Evolutionary conservation across 2,113 vertebrate genomes (phyloP).

Genomic region (Psittacus erithacus): DNA sequence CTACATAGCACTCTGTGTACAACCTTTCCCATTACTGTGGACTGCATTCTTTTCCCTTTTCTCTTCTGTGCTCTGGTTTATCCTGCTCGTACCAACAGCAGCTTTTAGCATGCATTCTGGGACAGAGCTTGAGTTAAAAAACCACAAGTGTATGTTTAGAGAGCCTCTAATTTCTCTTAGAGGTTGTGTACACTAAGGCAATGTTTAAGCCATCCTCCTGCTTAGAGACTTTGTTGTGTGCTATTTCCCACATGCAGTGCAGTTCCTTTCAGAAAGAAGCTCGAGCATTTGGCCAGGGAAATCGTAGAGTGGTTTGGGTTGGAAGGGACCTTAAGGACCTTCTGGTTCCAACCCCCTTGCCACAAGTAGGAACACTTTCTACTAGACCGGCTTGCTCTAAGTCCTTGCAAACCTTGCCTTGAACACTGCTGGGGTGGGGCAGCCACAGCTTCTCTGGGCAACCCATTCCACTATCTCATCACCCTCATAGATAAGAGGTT

Average conservation of each 20-base stretch:
- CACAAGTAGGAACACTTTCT: neutral
- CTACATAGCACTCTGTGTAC: neutral
- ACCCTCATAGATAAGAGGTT: neutral
- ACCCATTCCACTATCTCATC: neutral
- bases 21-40: rapidly evolving
- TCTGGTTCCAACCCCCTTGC: neutral
- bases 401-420: neutral
- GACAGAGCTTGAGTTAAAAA: neutral
- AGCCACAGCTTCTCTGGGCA: neutral
- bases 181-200: rapidly evolving
- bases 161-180: neutral
- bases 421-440: neutral
- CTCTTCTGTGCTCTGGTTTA: neutral
- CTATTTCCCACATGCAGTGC: rapidly evolving
- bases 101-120: rapidly evolving
- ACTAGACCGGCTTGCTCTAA: neutral
- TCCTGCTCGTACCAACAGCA: neutral
- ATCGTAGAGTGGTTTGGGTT: neutral
- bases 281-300: neutral
- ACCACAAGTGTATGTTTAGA: rapidly evolving
- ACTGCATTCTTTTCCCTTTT: neutral
- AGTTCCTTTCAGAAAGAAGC: rapidly evolving
- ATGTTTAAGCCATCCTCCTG: rapidly evolving
- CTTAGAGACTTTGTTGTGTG: rapidly evolving
- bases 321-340: neutral